Evolutionary conservation across 2,888 invertebrate species (phyloP).

Genomic region (Torymus aiolomorphi): DNA sequence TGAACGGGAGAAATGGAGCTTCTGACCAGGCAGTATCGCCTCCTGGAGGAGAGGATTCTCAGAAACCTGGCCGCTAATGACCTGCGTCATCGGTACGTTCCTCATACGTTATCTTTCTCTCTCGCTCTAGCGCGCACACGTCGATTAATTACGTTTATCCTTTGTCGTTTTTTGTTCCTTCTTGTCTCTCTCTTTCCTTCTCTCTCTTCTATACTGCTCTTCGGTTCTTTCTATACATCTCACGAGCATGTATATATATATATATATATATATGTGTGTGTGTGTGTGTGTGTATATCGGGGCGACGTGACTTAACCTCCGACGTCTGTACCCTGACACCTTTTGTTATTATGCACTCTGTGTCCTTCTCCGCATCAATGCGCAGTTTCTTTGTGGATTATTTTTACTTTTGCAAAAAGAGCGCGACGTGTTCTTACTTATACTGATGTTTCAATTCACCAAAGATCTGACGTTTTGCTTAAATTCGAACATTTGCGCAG

Average conservation of each 20-base stretch:
- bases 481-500: no score
- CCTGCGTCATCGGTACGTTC: conserved; percentile 68
- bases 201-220: not conserved
- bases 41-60: conserved; percentile 65
- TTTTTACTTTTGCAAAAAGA: conserved; percentile 34
- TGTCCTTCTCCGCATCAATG: conserved; percentile 13
- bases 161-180: not conserved
- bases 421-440: no score
- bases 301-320: conserved; percentile 49
- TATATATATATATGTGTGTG: not conserved
- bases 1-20: conserved; percentile 50
- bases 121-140: not conserved
- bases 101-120: not conserved
- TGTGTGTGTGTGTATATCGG: not conserved
- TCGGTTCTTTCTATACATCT: not conserved
- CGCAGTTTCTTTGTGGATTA: conserved; percentile 42
- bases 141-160: conserved; percentile 17
- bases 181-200: conserved; percentile 27
- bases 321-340: conserved; percentile 22
- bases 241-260: no score
- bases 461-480: no score
- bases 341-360: conserved; percentile 35
- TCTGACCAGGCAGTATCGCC: conserved; percentile 44
- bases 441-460: no score
- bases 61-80: conserved; percentile 64